These are phyloP conservation scores for Nyctibius grandis DNA, from an alignment of 2,797 vertebrate species.

Conservation along the genomic window DNA sequence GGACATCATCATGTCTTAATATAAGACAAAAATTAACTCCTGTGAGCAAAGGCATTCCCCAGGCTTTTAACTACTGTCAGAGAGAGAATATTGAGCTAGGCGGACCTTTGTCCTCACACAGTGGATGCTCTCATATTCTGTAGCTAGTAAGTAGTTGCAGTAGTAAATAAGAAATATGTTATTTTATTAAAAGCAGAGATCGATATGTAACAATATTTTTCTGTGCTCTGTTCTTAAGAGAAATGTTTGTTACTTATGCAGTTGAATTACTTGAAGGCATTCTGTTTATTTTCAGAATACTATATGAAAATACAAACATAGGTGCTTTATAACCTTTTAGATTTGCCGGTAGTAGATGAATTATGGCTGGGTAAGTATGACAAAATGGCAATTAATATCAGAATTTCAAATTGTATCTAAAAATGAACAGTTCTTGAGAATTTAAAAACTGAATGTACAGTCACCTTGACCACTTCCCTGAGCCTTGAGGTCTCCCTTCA, in stretches of 20 bases:
- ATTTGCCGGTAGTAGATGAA: not conserved
- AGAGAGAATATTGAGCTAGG: not conserved
- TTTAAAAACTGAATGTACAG: not conserved
- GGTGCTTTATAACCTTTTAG: not conserved
- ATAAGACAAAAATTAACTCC: not conserved
- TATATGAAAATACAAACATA: not conserved
- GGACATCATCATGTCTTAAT: not conserved
- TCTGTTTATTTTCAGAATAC: not conserved
- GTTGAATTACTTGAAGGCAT: not conserved
- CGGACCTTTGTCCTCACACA: not conserved
- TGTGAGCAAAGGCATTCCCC: not conserved
- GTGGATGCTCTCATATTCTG: not conserved
- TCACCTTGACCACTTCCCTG: not conserved
- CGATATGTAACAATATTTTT: not conserved
- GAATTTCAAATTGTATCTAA: not conserved
- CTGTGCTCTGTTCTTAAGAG: not conserved
- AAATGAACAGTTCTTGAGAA: not conserved
- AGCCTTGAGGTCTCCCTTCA: not conserved
- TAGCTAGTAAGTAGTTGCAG: not conserved
- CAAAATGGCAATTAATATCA: not conserved
- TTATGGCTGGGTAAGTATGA: not conserved
- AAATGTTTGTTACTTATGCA: not conserved
- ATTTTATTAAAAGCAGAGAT: not conserved
- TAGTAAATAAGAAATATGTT: not conserved
- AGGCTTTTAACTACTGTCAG: not conserved